phyloP scores from a whole-genome alignment of 1,140 invertebrate genomes.

The Sycobia sp. region DNA sequence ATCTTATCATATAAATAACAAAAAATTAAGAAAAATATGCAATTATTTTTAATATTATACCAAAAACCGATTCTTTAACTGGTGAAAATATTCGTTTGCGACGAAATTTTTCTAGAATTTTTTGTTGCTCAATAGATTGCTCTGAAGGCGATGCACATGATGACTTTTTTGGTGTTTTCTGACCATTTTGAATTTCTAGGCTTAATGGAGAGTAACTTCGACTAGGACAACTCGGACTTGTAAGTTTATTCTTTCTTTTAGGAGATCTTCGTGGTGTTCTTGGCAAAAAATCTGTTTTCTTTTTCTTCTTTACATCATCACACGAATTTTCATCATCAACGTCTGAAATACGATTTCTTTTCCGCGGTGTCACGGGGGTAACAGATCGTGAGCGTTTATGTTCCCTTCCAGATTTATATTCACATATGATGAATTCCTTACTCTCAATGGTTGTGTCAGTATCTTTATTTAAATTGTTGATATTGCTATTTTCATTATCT shows the following conservation, averaged over 20 bases:
- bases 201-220: constrained; percentile 27
- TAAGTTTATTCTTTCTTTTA: constrained; percentile 32
- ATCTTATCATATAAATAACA: too few relatives aligned
- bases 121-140: background rate
- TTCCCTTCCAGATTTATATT: constrained; percentile 40
- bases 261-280: constrained; percentile 36
- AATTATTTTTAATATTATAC: constrained; percentile 9
- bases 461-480: constrained; percentile 42
- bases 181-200: constrained; percentile 14
- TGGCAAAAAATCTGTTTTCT: constrained; percentile 3
- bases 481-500: constrained; percentile 36
- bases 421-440: constrained; percentile 46
- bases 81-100: constrained; percentile 25
- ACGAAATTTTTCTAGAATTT: background rate
- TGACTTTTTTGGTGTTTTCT: constrained; percentile 1
- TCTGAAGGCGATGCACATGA: background rate
- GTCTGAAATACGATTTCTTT: constrained; percentile 37
- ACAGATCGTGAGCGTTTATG: constrained; percentile 4
- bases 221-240: constrained; percentile 36
- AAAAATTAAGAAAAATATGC: too few relatives aligned
- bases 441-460: constrained; percentile 42
- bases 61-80: constrained; percentile 18
- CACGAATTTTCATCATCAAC: constrained; percentile 21
- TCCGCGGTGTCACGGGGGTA: constrained; percentile 44
- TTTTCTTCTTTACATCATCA: constrained; percentile 14